Conservation (phyloP, 2,113 vertebrate species). For the Hemicordylus capensis region DNA sequence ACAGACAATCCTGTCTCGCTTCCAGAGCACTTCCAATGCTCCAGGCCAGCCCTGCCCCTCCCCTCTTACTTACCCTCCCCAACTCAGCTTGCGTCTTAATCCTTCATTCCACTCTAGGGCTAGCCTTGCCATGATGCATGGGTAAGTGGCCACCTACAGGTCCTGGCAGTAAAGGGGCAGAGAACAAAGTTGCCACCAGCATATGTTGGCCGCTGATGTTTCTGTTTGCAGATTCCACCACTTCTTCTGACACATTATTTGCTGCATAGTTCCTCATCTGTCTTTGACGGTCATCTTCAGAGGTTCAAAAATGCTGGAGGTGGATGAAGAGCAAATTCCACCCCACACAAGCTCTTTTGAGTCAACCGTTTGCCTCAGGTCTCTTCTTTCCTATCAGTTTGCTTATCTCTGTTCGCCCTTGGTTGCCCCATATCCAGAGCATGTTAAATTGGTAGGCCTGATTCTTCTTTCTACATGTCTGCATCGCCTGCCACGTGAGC, state of each 20-base stretch:
- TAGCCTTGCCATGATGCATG: not conserved
- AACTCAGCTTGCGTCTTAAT: too few species aligned
- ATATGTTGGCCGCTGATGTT: not conserved
- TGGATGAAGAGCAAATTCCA: not conserved
- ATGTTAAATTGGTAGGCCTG: not conserved
- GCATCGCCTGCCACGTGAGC: not conserved
- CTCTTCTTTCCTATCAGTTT: not conserved
- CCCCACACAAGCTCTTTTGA: not conserved
- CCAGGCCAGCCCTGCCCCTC: not conserved
- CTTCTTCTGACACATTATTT: not conserved
- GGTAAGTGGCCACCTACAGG: not conserved
- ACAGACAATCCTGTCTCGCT: not conserved
- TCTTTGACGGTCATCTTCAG: not conserved
- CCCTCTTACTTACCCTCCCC: not conserved
- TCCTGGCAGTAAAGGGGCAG: not conserved
- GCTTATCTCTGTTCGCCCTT: not conserved
- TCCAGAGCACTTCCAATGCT: not conserved
- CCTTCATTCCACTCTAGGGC: too few species aligned
- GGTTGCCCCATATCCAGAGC: not conserved
- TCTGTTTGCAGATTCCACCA: not conserved
- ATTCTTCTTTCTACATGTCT: not conserved
- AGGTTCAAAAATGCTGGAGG: not conserved
- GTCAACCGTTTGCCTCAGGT: not conserved
- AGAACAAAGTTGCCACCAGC: not conserved
- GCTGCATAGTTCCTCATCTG: not conserved